These are phyloP conservation scores for Gallinago undulata DNA, from an alignment of 2,113 vertebrate species.

Conservation along the genomic window DNA sequence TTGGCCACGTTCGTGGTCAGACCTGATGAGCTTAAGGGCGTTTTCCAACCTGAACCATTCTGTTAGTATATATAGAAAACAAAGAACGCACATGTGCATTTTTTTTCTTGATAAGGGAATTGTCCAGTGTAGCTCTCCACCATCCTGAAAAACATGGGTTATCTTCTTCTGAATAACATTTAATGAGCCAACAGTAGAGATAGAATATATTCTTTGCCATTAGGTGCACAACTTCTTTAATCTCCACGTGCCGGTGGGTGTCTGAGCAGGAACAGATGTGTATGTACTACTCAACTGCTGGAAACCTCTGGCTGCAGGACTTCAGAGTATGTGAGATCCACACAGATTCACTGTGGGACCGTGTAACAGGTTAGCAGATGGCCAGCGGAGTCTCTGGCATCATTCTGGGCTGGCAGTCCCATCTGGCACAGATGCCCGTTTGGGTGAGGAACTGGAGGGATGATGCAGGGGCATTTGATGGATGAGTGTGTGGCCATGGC, in stretches of 20 bases:
- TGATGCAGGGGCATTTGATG: background rate
- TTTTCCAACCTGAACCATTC: background rate
- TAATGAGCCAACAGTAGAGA: background rate
- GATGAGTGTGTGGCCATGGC: background rate
- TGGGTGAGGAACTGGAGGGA: background rate
- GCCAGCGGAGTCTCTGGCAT: background rate
- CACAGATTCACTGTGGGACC: background rate
- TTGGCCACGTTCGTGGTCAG: background rate
- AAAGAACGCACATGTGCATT: background rate
- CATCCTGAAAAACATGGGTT: background rate
- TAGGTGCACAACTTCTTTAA: background rate
- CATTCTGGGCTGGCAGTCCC: background rate
- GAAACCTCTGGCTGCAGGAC: background rate
- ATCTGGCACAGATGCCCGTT: background rate
- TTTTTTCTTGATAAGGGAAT: background rate
- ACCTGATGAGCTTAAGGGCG: background rate
- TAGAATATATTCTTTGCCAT: background rate
- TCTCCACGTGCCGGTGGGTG: fast-evolving
- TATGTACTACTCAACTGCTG: background rate
- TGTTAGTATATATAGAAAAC: background rate
- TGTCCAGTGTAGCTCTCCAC: background rate
- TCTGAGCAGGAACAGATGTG: background rate
- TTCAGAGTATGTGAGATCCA: background rate
- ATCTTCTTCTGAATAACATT: background rate
- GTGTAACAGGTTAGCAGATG: background rate